phyloP scores from a whole-genome alignment of 2,797 vertebrate species.

The Stomatorhinus walkeri region DNA sequence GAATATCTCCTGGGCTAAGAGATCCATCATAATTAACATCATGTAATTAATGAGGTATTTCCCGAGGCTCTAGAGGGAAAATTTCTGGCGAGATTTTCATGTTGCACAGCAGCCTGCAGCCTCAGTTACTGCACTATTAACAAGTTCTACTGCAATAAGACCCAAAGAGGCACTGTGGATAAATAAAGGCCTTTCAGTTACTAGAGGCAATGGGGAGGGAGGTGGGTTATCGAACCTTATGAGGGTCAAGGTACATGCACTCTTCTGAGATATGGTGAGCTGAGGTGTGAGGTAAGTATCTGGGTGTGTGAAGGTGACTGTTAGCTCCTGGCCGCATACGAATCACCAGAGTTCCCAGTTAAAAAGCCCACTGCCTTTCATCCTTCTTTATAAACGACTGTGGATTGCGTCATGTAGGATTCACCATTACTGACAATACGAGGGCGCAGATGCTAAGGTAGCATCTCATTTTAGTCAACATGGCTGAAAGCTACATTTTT shows the following conservation, averaged over 20 bases:
- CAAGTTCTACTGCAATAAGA: neutral
- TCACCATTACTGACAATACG: neutral
- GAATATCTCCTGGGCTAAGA: neutral
- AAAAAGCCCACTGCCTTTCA: conserved; percentile 17
- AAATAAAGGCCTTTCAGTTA: neutral
- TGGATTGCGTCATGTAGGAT: neutral
- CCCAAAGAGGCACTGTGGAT: neutral
- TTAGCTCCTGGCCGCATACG: neutral
- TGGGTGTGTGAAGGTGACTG: neutral
- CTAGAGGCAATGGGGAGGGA: neutral
- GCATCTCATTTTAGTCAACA: neutral
- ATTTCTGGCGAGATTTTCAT: neutral
- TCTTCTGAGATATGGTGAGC: neutral
- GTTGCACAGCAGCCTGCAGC: neutral
- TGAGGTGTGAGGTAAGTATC: neutral
- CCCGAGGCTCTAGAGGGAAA: neutral
- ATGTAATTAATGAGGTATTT: neutral
- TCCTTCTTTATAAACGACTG: conserved; percentile 24
- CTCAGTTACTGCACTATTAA: neutral
- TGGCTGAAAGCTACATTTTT: neutral
- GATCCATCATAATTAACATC: conserved; percentile 1
- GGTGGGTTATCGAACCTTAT: neutral
- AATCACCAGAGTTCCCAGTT: neutral
- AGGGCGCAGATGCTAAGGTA: neutral
- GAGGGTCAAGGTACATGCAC: neutral